phyloP scores from a whole-genome alignment of 2,888 invertebrate species.

The Campoplex nolae region DNA sequence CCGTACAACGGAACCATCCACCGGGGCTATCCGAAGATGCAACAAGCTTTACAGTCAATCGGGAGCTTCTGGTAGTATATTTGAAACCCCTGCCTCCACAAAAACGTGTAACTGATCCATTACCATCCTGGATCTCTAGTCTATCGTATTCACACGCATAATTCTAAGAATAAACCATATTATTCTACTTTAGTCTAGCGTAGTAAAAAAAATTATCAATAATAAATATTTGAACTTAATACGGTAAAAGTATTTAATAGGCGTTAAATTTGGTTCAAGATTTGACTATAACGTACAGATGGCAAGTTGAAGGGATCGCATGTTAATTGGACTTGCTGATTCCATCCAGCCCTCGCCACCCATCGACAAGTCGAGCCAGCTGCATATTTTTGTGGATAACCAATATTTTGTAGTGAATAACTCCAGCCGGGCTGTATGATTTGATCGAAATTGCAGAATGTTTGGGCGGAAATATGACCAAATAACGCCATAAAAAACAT shows the following conservation, averaged over 20 bases:
- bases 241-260: no score
- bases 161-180: background rate
- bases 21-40: constrained; percentile 80
- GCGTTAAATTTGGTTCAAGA: background rate
- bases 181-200: background rate
- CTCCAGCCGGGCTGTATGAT: background rate
- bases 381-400: constrained; percentile 84
- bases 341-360: constrained; percentile 84
- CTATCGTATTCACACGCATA: background rate
- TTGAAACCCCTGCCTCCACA: constrained; percentile 85
- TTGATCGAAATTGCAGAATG: background rate
- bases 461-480: background rate
- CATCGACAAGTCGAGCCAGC: constrained; percentile 85
- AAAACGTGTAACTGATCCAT: constrained; percentile 85
- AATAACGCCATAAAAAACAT: background rate
- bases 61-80: constrained; percentile 74
- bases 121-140: constrained; percentile 77
- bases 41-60: constrained; percentile 74
- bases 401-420: constrained; percentile 82
- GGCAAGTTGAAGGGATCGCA: constrained; percentile 86
- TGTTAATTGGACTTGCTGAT: constrained; percentile 78
- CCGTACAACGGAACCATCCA: constrained; percentile 86
- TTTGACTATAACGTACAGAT: constrained; percentile 81
- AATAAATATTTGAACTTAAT: background rate
- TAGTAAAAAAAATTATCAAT: background rate